phyloP scores from a whole-genome alignment of 2,113 vertebrate species.

The Entomyzon cyanotis region DNA sequence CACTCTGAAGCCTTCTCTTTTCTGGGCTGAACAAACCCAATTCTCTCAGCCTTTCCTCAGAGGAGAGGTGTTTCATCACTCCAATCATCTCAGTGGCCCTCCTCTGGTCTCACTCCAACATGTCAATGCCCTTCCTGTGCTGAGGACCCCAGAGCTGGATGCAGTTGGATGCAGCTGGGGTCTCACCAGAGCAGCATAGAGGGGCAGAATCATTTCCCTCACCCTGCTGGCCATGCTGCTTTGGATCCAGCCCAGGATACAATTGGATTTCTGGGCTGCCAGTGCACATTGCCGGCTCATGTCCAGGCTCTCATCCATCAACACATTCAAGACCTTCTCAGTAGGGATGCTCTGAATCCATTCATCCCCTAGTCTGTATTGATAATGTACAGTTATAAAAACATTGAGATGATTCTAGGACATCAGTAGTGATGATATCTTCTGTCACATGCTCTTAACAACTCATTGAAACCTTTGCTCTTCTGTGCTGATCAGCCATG shows the following conservation, averaged over 20 bases:
- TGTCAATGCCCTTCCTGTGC: not conserved
- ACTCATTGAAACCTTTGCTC: not conserved
- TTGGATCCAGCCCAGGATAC: not conserved
- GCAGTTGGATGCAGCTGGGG: not conserved
- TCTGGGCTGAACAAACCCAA: not conserved
- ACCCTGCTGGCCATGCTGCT: not conserved
- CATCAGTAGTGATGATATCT: not conserved
- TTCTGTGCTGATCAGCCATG: accelerated
- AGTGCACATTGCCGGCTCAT: not conserved
- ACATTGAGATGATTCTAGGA: not conserved
- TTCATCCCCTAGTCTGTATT: not conserved
- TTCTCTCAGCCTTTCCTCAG: not conserved
- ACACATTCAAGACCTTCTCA: not conserved
- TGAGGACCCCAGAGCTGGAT: not conserved
- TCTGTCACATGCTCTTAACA: not conserved
- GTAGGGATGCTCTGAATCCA: not conserved
- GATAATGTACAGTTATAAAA: not conserved
- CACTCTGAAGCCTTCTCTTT: not conserved
- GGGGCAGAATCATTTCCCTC: not conserved
- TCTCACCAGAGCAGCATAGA: not conserved
- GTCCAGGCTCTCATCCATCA: not conserved
- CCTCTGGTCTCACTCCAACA: not conserved
- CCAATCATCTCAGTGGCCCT: not conserved
- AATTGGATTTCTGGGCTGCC: not conserved
- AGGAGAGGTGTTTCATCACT: not conserved